A percentile compares a stretch with the other conserved stretches of the same genome.
Conservation (phyloP, 2,113 vertebrate species). For the Dryoscopus gambensis region DNA sequence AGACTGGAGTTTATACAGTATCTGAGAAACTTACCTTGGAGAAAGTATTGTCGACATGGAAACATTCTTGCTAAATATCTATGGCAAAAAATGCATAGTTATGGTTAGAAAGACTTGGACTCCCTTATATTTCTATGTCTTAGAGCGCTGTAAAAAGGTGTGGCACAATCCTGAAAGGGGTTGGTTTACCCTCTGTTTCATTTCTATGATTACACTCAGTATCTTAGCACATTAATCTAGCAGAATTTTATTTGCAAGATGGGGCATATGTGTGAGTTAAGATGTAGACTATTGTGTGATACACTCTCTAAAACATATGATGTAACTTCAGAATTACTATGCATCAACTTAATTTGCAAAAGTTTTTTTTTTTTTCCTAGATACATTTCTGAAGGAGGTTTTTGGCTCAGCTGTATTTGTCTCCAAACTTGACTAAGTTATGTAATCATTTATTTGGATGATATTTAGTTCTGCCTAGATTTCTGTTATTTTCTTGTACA, state of each 20-base stretch:
- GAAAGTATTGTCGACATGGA: not conserved
- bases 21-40: not conserved
- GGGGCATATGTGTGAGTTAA: not conserved
- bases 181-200: not conserved
- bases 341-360: not conserved
- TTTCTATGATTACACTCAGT: not conserved
- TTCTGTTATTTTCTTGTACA: not conserved
- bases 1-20: not conserved
- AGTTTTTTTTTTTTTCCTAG: not conserved
- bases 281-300: not conserved
- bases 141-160: not conserved
- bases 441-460: not conserved
- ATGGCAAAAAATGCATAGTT: not conserved
- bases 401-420: not conserved
- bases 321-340: not conserved
- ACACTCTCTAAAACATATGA: not conserved
- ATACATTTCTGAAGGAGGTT: not conserved
- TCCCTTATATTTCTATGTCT: not conserved
- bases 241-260: not conserved
- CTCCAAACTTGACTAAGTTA: not conserved
- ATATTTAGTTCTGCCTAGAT: not conserved
- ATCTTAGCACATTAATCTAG: not conserved
- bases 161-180: not conserved
- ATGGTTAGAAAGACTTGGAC: not conserved
- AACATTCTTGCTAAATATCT: not conserved